These are phyloP conservation scores for Cettia cetti DNA, from an alignment of 2,113 vertebrate genomes.

Conservation along the genomic window DNA sequence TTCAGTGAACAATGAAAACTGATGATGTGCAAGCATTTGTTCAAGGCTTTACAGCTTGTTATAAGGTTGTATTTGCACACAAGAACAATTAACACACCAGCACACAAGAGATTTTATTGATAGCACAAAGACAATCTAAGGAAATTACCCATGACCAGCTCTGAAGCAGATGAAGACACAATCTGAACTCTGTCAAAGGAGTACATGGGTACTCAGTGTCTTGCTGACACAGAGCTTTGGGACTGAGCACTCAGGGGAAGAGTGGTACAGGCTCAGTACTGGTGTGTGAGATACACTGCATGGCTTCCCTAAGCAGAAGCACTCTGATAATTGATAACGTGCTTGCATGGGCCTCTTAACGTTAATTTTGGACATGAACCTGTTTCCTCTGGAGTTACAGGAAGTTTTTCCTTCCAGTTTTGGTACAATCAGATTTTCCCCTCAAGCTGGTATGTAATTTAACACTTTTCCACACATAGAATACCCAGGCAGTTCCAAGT, in stretches of 20 bases:
- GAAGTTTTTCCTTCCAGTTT: neutral
- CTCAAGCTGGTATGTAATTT: neutral
- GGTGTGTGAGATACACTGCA: rapidly evolving
- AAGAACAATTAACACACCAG: neutral
- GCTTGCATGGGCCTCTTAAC: neutral
- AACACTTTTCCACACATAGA: rapidly evolving
- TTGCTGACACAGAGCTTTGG: neutral
- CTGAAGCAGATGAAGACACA: neutral
- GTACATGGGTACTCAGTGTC: neutral
- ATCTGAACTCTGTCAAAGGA: neutral
- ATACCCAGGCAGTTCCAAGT: neutral
- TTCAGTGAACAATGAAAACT: constrained; percentile 9
- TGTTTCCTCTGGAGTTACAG: neutral
- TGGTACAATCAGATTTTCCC: neutral
- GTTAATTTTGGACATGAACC: neutral
- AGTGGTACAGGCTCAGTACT: no score
- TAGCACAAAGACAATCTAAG: neutral
- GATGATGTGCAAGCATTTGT: neutral
- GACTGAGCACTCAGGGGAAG: neutral
- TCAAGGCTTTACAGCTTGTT: neutral
- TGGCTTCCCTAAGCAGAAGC: neutral
- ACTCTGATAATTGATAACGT: rapidly evolving
- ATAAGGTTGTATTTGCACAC: neutral
- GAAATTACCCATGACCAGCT: neutral
- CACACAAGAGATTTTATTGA: neutral